Evolutionary conservation across 2,113 vertebrate species (phyloP).

Genomic region (Ptilonorhynchus violaceus): DNA sequence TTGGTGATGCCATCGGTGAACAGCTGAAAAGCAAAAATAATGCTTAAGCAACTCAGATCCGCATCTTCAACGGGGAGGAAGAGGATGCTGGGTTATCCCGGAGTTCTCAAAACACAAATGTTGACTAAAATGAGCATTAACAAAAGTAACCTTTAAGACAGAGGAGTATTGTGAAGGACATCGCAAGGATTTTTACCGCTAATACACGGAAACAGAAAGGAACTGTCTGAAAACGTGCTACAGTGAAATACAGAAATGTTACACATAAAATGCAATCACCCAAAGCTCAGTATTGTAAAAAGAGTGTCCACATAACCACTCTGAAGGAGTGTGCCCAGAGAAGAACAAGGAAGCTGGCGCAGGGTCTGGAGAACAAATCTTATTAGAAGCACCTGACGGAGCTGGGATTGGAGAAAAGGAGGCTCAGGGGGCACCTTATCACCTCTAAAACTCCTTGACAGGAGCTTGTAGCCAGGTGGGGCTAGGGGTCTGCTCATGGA

Average conservation of each 20-base stretch:
- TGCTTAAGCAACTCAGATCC: background rate
- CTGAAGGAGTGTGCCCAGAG: background rate
- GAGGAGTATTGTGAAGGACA: background rate
- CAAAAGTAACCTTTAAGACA: background rate
- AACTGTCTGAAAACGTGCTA: background rate
- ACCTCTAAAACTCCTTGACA: background rate
- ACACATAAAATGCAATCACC: background rate
- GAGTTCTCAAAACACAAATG: background rate
- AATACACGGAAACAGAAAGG: background rate
- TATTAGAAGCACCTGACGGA: background rate
- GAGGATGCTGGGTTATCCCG: background rate
- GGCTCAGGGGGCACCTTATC: background rate
- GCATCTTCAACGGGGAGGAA: rapidly evolving
- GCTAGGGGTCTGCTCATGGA: background rate
- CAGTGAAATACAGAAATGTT: background rate
- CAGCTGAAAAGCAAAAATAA: slow-evolving; percentile 69
- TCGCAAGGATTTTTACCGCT: background rate
- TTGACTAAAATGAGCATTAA: background rate
- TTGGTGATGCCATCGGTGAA: slow-evolving; percentile 98
- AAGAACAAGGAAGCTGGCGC: background rate
- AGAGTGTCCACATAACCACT: background rate
- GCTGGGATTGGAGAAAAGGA: background rate
- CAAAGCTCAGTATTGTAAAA: background rate
- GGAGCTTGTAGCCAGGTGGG: background rate
- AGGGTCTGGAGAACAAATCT: background rate